A percentile compares a stretch with the other conserved stretches of the same genome.
These are phyloP conservation scores for Lycocorax pyrrhopterus DNA, from an alignment of 2,113 vertebrate genomes.

Conservation along the genomic window DNA sequence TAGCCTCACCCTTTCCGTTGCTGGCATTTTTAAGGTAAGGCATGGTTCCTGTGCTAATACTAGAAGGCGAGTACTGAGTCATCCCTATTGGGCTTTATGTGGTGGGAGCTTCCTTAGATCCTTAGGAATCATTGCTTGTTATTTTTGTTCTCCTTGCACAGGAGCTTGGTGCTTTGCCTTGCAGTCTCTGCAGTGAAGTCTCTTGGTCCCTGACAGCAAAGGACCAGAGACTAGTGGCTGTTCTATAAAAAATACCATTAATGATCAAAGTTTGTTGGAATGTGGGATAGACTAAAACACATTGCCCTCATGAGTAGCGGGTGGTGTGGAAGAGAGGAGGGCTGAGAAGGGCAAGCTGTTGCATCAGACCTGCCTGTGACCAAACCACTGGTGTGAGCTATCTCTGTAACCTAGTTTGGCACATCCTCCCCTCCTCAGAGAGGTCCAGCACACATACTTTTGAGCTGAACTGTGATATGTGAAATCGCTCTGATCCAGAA, in stretches of 20 bases:
- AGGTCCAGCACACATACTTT: background rate
- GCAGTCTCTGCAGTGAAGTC: background rate
- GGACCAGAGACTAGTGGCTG: background rate
- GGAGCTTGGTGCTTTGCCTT: background rate
- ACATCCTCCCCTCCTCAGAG: background rate
- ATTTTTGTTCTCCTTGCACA: background rate
- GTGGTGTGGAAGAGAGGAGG: background rate
- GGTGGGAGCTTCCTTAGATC: background rate
- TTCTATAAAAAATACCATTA: background rate
- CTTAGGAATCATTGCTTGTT: background rate
- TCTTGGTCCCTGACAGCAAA: background rate
- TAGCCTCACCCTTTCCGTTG: slow-evolving; percentile 91
- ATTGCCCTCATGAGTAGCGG: background rate
- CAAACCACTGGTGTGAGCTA: background rate
- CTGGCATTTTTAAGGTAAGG: slow-evolving; percentile 94
- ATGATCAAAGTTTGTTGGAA: background rate
- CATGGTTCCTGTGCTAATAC: background rate
- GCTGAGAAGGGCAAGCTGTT: background rate
- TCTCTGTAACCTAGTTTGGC: background rate
- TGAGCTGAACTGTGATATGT: background rate
- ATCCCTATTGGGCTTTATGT: background rate
- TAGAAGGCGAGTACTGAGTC: background rate
- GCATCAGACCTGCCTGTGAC: background rate
- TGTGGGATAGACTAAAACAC: background rate
- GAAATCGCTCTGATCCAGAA: background rate